Conservation (phyloP, 1,140 invertebrate genomes). For the Drosophila seguyi region DNA sequence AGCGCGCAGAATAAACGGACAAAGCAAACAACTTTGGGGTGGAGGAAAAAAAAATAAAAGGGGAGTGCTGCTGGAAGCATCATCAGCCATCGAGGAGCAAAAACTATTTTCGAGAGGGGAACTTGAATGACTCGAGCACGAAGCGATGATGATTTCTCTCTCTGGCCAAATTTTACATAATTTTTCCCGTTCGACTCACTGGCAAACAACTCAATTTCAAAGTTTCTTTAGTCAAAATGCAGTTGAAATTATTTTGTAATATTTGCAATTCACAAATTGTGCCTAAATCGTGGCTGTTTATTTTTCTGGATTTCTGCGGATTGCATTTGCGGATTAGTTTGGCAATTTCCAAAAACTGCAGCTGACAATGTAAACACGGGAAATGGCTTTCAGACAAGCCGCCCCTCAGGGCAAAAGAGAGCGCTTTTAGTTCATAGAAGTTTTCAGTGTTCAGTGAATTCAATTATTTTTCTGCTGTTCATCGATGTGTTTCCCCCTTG, state of each 20-base stretch:
- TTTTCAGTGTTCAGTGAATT: constrained; percentile 28
- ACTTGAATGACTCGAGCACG: constrained; percentile 55
- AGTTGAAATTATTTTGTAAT: constrained; percentile 73
- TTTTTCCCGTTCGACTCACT: constrained; percentile 32
- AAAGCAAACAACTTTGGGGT: constrained; percentile 35
- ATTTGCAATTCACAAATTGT: constrained; percentile 74
- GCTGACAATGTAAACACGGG: constrained; percentile 40
- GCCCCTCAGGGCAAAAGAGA: constrained; percentile 3
- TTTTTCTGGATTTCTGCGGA: constrained; percentile 2
- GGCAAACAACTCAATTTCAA: constrained; percentile 71
- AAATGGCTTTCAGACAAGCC: constrained; percentile 34
- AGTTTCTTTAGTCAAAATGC: constrained; percentile 46
- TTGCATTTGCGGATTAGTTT: constrained; percentile 19
- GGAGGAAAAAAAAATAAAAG: neutral
- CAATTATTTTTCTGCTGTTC: constrained; percentile 29
- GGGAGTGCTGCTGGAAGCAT: constrained; percentile 32
- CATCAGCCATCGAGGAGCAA: constrained; percentile 18
- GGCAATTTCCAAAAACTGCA: constrained; percentile 15
- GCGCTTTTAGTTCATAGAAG: constrained; percentile 27
- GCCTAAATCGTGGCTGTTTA: constrained; percentile 35
- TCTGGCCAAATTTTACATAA: constrained; percentile 63
- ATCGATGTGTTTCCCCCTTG: constrained; percentile 12
- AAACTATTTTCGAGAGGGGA: constrained; percentile 37
- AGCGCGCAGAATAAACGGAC: constrained; percentile 6
- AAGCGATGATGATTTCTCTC: constrained; percentile 38